A percentile compares a stretch with the other conserved stretches of the same genome.
phyloP scores from a whole-genome alignment of 2,888 invertebrate species.

The Muscina levida region DNA sequence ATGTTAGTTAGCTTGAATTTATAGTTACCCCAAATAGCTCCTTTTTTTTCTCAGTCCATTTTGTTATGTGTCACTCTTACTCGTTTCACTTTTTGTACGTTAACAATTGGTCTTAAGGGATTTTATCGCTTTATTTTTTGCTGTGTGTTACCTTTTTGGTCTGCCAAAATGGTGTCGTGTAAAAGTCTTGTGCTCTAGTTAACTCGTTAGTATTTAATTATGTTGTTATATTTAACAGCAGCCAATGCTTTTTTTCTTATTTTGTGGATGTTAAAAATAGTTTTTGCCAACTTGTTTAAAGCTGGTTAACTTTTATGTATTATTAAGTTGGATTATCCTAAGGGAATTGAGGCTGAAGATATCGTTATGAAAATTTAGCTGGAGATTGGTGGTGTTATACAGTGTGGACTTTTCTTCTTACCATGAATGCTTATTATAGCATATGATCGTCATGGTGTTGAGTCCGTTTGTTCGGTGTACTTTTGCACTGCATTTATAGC shows the following conservation, averaged over 20 bases:
- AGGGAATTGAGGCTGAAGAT: too few species aligned
- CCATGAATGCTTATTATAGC: too few species aligned
- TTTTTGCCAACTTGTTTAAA: slow-evolving; percentile 43
- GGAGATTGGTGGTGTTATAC: too few species aligned
- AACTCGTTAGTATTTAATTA: not conserved
- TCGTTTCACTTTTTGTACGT: not conserved
- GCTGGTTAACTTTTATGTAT: too few species aligned
- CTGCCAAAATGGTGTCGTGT: slow-evolving; percentile 24
- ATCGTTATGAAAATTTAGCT: too few species aligned
- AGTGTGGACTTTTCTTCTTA: too few species aligned
- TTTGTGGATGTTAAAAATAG: slow-evolving; percentile 7
- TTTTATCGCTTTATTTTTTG: slow-evolving; percentile 35
- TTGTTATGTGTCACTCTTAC: not conserved
- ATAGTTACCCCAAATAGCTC: not conserved
- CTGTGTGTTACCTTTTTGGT: slow-evolving; percentile 33
- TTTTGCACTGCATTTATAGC: too few species aligned
- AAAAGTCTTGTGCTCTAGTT: not conserved
- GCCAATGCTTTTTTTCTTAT: not conserved
- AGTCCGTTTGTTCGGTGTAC: too few species aligned
- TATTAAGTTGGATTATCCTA: too few species aligned
- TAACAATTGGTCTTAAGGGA: slow-evolving; percentile 59
- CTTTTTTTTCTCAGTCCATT: slow-evolving; percentile 42
- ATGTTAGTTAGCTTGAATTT: slow-evolving; percentile 32
- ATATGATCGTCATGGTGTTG: too few species aligned
- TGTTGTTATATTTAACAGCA: not conserved